Percentiles rank a stretch among this genome's conserved stretches.
These are phyloP conservation scores for Drosophila chauvacae DNA, from an alignment of 1,140 invertebrate genomes.

Conservation along the genomic window DNA sequence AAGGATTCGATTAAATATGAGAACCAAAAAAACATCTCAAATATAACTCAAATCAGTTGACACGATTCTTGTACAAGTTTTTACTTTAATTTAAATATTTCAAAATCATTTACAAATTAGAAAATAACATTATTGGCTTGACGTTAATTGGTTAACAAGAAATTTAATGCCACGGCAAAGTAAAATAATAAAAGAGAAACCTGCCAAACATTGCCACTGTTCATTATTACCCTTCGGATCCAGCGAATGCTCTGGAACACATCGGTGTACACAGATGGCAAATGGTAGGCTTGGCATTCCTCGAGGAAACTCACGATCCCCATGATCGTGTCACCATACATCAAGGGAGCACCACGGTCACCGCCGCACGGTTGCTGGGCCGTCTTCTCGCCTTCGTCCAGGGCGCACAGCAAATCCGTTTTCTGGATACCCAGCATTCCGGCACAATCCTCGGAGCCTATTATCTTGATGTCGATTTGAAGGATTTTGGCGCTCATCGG, in stretches of 20 bases:
- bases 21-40: too few relatives aligned
- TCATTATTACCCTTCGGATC: background rate
- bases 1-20: too few relatives aligned
- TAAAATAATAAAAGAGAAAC: background rate
- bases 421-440: background rate
- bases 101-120: background rate
- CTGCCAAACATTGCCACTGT: too few relatives aligned
- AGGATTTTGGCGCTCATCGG: background rate
- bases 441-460: fast-evolving
- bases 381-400: background rate
- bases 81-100: background rate
- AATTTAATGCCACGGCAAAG: background rate
- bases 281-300: conserved; percentile 11
- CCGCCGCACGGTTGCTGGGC: conserved; percentile 40
- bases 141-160: background rate
- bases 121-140: too few relatives aligned
- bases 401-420: conserved; percentile 45
- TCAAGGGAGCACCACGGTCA: conserved; percentile 46
- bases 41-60: too few relatives aligned
- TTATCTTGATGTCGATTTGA: background rate
- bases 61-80: background rate
- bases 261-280: conserved; percentile 53
- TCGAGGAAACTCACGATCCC: conserved; percentile 34
- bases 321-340: conserved; percentile 9
- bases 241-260: conserved; percentile 28